Base-by-base conservation (phyloP, 2,797 vertebrate species). In the Urosaurus nigricauda region DNA sequence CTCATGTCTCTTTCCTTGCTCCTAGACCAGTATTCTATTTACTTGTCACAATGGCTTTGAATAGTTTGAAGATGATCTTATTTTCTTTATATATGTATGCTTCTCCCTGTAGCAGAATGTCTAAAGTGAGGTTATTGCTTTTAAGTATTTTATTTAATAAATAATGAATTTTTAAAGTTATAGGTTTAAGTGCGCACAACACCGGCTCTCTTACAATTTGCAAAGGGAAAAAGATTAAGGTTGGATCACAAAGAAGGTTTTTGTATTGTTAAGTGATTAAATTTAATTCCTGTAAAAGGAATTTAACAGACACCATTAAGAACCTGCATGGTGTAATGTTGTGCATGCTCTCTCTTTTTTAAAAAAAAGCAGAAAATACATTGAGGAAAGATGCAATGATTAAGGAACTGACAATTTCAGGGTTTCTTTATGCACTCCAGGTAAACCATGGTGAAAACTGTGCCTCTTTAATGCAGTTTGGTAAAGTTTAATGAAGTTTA, bases 81-180 rank as follows among this genome's bases (percentile, higher is more conserved):
- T 73, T 53, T 71, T 35, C 43, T 65, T 65, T n/a, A 53, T 4
- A 73, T 73, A 47, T 71, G 14, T 6, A n/a, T 73, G 65, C 5
- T 43, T 75, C 17, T 37, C 71, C 16, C 71, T 58, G 58, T 14
- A 85, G 53, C 13, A 60, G 26, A 24, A 60, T n/a, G n/a, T 40
- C 11, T 65, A 26, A 75, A 14, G 29, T 29, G 40, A 37, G 26
- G 73, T 75, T 75, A 75, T 85, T 60, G 26, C 47, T 86, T 86
- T 86, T 51, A 37, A 85, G 40, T 85, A n/a, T 35, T 56, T 73
- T 84, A 26, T 56, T 85, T 60, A 73, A 73, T 84, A 74, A 79
- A 56, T 32, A 86, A n/a, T 53, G 24, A 51, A 65, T 65, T 68
- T 68, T 4, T 37, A 17, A 43, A 70, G 71, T 43, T 80, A 63